Percentiles rank a stretch among this genome's conserved stretches.
Evolutionary conservation across 2,797 vertebrate genomes (phyloP).

Genomic region (Sebastes matsubarae): DNA sequence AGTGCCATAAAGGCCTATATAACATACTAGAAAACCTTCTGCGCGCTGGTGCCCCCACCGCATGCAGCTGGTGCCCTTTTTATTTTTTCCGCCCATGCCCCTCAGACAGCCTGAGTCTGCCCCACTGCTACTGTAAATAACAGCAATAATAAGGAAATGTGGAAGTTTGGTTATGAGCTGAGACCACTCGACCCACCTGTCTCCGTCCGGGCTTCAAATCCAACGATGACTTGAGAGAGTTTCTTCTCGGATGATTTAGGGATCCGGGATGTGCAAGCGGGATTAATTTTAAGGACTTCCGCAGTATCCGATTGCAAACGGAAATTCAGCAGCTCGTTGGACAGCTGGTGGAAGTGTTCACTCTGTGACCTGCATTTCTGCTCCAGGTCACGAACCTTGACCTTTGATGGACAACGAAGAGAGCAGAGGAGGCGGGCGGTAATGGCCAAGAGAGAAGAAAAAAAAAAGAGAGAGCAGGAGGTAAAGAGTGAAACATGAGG

Average conservation of each 20-base stretch:
- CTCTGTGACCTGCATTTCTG: constrained; percentile 91
- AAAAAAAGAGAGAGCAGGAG: not conserved
- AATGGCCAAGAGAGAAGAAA: not conserved
- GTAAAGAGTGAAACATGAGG: not conserved
- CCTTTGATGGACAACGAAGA: constrained; percentile 73
- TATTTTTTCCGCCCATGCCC: too few relatives aligned
- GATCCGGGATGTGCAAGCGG: constrained; percentile 48
- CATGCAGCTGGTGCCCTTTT: too few relatives aligned
- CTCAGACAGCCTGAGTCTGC: too few relatives aligned
- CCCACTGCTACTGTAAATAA: not conserved
- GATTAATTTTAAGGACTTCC: constrained; percentile 75
- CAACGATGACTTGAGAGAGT: constrained; percentile 78
- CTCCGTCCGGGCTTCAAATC: constrained; percentile 79
- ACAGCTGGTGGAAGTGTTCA: constrained; percentile 90
- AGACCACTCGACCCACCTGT: constrained; percentile 81
- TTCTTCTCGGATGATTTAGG: constrained; percentile 70
- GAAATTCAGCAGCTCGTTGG: constrained; percentile 89
- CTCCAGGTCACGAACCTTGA: constrained; percentile 91
- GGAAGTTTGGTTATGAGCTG: not conserved
- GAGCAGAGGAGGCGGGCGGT: not conserved
- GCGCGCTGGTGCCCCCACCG: too few relatives aligned
- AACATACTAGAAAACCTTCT: too few relatives aligned
- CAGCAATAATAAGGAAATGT: not conserved
- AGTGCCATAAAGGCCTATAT: too few relatives aligned
- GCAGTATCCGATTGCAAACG: constrained; percentile 83